phyloP scores from a whole-genome alignment of 2,113 vertebrate genomes.

The Cyanistes caeruleus region DNA sequence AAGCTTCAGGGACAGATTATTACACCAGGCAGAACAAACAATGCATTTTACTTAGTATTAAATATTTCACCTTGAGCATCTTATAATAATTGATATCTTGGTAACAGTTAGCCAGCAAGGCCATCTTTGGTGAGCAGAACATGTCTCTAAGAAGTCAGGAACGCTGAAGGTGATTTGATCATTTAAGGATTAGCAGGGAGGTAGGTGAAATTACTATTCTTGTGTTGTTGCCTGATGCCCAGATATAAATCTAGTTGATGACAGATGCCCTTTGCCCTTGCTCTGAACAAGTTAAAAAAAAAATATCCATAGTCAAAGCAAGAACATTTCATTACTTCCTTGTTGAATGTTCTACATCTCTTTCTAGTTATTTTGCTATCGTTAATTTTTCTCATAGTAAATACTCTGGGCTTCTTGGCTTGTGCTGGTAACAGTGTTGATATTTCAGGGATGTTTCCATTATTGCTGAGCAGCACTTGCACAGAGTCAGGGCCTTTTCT shows the following conservation, averaged over 20 bases:
- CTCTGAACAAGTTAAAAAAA: not conserved
- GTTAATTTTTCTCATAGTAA: not conserved
- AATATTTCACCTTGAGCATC: not conserved
- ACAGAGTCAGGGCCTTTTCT: not conserved
- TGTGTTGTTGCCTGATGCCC: not conserved
- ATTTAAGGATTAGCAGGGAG: not conserved
- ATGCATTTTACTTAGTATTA: not conserved
- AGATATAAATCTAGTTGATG: not conserved
- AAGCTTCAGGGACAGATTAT: not conserved
- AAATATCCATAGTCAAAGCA: not conserved
- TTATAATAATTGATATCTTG: not conserved
- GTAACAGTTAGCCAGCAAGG: not conserved
- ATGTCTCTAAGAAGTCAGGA: not conserved
- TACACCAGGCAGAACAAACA: not conserved
- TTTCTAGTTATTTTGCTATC: not conserved
- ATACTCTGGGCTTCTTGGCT: not conserved
- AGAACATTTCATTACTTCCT: not conserved
- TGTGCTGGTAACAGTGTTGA: not conserved
- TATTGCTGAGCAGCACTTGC: not conserved
- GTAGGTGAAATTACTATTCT: not conserved
- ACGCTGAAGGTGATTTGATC: accelerated
- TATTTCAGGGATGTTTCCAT: not conserved
- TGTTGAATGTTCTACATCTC: not conserved
- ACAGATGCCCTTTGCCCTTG: not conserved
- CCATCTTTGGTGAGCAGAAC: not conserved